A percentile compares a stretch with the other conserved stretches of the same genome.
These are phyloP conservation scores for Holcopasites calliopsidis DNA, from an alignment of 1,140 invertebrate genomes.

Conservation along the genomic window DNA sequence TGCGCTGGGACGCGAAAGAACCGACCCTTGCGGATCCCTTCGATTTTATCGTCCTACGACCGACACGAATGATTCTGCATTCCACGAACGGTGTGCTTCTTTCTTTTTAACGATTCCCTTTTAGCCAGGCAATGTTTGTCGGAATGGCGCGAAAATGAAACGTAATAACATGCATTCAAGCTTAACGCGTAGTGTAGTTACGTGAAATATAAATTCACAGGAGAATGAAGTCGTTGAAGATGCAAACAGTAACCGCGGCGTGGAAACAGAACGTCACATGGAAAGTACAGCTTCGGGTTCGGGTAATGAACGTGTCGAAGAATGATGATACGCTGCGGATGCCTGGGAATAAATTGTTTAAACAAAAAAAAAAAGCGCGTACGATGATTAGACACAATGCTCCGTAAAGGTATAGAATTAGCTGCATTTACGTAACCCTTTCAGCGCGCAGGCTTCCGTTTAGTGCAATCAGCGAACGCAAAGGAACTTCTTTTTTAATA, in stretches of 20 bases:
- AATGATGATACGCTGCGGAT: slow-evolving; percentile 30
- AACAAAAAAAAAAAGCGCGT: slow-evolving; percentile 45
- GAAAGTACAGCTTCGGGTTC: slow-evolving; percentile 24
- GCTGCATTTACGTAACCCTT: slow-evolving; percentile 51
- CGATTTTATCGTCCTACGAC: background rate
- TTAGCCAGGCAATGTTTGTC: too few relatives aligned
- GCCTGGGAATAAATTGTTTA: slow-evolving; percentile 43
- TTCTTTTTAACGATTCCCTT: too few relatives aligned
- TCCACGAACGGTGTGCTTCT: too few relatives aligned
- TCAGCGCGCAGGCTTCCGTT: too few relatives aligned
- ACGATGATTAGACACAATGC: slow-evolving; percentile 47
- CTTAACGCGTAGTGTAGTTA: background rate
- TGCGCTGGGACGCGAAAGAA: slow-evolving; percentile 43
- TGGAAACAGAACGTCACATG: background rate
- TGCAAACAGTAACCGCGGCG: slow-evolving; percentile 6
- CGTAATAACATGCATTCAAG: background rate
- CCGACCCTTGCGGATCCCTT: background rate
- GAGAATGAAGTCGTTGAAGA: background rate
- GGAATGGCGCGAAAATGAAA: background rate
- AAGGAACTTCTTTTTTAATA: too few relatives aligned
- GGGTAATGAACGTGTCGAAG: slow-evolving; percentile 39
- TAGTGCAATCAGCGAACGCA: too few relatives aligned
- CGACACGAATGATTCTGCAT: too few relatives aligned
- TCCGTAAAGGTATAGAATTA: slow-evolving; percentile 30
- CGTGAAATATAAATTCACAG: background rate